These are phyloP conservation scores for Lochmaea crataegi DNA, from an alignment of 2,888 invertebrate species.

Conservation along the genomic window DNA sequence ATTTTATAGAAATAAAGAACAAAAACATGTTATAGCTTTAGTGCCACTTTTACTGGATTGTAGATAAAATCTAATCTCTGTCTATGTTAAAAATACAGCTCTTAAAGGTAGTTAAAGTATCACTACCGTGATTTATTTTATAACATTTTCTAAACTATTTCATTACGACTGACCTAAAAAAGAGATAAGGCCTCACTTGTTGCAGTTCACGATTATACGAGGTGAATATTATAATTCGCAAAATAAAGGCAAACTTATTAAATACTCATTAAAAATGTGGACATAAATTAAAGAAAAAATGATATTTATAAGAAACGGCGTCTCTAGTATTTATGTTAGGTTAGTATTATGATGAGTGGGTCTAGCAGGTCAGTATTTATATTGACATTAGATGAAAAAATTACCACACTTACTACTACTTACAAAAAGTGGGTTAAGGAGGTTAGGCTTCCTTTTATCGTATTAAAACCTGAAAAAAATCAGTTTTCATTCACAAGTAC, in stretches of 20 bases:
- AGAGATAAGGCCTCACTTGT: slow-evolving; percentile 33
- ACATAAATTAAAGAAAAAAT: too few relatives aligned
- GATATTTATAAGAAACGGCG: too few relatives aligned
- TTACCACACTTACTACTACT: too few relatives aligned
- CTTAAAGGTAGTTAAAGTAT: not conserved
- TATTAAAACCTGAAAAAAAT: too few relatives aligned
- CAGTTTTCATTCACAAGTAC: too few relatives aligned
- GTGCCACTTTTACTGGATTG: slow-evolving; percentile 1
- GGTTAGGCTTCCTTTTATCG: too few relatives aligned
- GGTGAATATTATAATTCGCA: not conserved
- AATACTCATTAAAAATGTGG: too few relatives aligned
- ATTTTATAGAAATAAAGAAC: not conserved
- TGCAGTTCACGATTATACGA: not conserved
- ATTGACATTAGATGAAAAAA: too few relatives aligned
- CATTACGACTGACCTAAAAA: slow-evolving; percentile 17
- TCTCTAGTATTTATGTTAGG: too few relatives aligned
- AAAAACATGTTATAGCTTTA: not conserved
- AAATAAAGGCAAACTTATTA: not conserved
- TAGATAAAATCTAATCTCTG: not conserved
- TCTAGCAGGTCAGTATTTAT: too few relatives aligned
- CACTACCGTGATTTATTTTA: slow-evolving; percentile 2
- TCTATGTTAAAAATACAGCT: not conserved
- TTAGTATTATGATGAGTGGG: too few relatives aligned
- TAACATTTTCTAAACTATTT: slow-evolving; percentile 7
- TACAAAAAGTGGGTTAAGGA: too few relatives aligned